A percentile compares a stretch with the other conserved stretches of the same genome.
phyloP scores from a whole-genome alignment of 2,888 invertebrate genomes.

The Macrophya annulata region DNA sequence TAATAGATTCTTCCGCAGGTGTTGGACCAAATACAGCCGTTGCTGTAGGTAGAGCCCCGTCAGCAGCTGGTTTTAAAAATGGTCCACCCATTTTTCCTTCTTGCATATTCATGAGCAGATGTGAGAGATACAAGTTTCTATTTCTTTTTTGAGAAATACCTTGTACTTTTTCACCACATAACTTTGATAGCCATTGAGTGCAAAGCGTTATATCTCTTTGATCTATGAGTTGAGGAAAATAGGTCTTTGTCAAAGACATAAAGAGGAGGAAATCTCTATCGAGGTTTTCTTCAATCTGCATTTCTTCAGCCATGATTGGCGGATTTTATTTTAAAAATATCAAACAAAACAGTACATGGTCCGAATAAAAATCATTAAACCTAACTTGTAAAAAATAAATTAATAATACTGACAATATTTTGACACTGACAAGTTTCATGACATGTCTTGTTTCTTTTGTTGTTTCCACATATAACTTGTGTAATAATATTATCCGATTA shows the following conservation, averaged over 20 bases:
- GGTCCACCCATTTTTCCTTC: conserved; percentile 76
- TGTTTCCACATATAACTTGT: neutral
- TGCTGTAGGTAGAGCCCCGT: conserved; percentile 76
- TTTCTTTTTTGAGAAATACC: conserved; percentile 77
- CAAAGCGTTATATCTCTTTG: conserved; percentile 65
- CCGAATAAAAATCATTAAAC: conserved; percentile 33
- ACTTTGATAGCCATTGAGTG: conserved; percentile 78
- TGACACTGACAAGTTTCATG: conserved; percentile 41
- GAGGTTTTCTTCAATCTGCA: conserved; percentile 60
- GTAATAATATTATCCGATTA: conserved; percentile 34
- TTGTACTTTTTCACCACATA: conserved; percentile 75
- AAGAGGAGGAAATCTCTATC: conserved; percentile 80
- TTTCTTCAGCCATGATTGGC: conserved; percentile 60
- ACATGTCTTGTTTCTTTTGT: conserved; percentile 36
- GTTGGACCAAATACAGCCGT: conserved; percentile 73
- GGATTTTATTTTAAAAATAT: conserved; percentile 29
- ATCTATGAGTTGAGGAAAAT: conserved; percentile 67
- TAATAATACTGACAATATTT: conserved; percentile 48
- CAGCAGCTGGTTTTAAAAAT: conserved; percentile 74
- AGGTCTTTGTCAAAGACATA: conserved; percentile 76
- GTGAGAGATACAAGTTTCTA: conserved; percentile 79
- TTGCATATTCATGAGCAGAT: conserved; percentile 79
- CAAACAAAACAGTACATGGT: conserved; percentile 34
- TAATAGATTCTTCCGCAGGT: conserved; percentile 65
- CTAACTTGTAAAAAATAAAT: conserved; percentile 25